Base-by-base conservation (phyloP, 2,113 vertebrate species). In the Chunga burmeisteri region DNA sequence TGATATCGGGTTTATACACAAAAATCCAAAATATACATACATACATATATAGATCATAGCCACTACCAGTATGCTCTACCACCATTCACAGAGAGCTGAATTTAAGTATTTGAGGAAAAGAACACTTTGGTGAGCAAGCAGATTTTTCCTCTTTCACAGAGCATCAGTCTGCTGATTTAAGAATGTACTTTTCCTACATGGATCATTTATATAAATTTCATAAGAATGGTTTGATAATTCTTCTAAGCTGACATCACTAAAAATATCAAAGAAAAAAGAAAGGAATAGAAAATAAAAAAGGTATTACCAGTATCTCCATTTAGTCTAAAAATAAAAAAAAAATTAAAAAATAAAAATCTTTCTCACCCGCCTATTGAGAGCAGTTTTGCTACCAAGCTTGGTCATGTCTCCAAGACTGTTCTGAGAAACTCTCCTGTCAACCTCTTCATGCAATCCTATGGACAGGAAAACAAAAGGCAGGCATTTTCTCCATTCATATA, bases 321-420 rank as follows among this genome's bases (percentile, higher is more conserved):
- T 50, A 71, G 61, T 44, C 34, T 70, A 59, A 86, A 94, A 82
- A 75, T 44, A 38, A 38, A 38, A 38, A 38, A 38, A 38, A 38
- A 38, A 8, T 38, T 38, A 38, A 38, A 38, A 38, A 38, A 38
- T 38, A 38, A 38, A 94, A 82, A 75, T 44, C 62, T 85, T 59
- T 68, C 98, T 98, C 98, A 99, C 99, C 99, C 99, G 98, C 94
- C 99, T 98, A 62, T 99, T 99, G 72, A 99, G 98, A 63, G 99
- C 97, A 3, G 98, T 99, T 98, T 98, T 99, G 98, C 99, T 99
- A 93, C 99, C 99, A 72, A 99, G 98, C 92, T 99, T 99, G 70
- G 98, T 97, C 96, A 98, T 98, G n/a, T 99, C 99, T 72, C 98
- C 98, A 27, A 99, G 97, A 88, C 98, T 99, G 97, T 98, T 98